A percentile compares a stretch with the other conserved stretches of the same genome.
Conservation (phyloP, 2,888 invertebrate genomes). For the Pharmacophagus antenor region DNA sequence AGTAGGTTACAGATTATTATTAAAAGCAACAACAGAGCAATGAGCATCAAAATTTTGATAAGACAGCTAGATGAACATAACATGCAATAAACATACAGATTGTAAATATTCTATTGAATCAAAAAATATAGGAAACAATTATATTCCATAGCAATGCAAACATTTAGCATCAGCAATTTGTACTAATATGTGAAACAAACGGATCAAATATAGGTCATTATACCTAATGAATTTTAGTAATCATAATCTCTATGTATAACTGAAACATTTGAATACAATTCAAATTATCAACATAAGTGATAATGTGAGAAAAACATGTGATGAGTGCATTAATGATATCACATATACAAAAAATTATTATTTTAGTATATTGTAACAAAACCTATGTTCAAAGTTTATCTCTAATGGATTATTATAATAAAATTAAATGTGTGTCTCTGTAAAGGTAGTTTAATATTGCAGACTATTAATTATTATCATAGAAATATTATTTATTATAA, state of each 20-base stretch:
- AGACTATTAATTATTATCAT: no score
- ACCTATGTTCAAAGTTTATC: no score
- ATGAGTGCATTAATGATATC: neutral
- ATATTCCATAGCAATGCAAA: neutral
- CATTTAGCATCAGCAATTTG: neutral
- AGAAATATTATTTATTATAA: no score
- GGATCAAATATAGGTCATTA: neutral
- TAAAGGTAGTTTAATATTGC: no score
- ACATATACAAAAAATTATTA: no score
- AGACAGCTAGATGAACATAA: neutral
- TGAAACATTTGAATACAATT: neutral
- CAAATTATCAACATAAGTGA: neutral
- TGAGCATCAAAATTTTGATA: no score
- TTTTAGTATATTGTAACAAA: no score
- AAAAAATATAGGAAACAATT: neutral
- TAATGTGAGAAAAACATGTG: neutral
- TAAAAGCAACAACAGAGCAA: no score
- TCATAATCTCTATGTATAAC: neutral
- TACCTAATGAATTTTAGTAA: neutral
- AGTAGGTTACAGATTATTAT: no score
- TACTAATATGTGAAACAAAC: no score
- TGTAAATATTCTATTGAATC: neutral
- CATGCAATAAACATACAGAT: neutral
- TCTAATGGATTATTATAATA: no score
- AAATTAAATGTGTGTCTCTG: no score